These are phyloP conservation scores for Brachionus rotundiformis DNA, from an alignment of 1,140 invertebrate species.

Conservation along the genomic window DNA sequence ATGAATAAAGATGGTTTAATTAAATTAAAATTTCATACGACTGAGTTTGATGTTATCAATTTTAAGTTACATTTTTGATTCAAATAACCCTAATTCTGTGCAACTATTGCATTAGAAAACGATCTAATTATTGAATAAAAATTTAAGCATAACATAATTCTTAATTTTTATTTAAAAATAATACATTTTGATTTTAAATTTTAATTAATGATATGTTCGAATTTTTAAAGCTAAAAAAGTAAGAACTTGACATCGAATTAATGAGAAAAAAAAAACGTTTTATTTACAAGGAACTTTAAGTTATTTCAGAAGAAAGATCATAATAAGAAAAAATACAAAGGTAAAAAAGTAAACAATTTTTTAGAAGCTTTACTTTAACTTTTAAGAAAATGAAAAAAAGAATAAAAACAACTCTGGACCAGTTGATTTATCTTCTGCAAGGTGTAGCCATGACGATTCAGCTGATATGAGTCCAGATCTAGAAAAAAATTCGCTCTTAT, in stretches of 20 bases:
- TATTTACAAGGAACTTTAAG: background rate
- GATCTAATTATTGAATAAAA: background rate
- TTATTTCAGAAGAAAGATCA: background rate
- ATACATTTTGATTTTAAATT: background rate
- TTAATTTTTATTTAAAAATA: background rate
- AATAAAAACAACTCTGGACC: background rate
- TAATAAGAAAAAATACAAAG: background rate
- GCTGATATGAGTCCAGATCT: background rate
- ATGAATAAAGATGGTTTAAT: background rate
- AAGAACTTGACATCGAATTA: background rate
- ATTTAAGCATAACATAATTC: background rate
- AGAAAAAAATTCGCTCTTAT: background rate
- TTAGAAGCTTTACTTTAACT: background rate
- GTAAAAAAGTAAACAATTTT: too few species aligned
- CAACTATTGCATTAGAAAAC: background rate
- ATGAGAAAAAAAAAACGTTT: background rate
- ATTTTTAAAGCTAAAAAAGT: background rate
- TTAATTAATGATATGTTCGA: background rate
- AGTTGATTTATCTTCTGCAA: background rate
- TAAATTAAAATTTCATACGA: background rate
- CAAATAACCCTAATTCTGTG: background rate
- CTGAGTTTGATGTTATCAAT: background rate
- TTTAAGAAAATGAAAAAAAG: background rate
- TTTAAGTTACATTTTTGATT: background rate
- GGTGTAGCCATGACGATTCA: background rate